These are phyloP conservation scores for Aythya fuligula DNA, from an alignment of 2,797 vertebrate genomes.

Conservation along the genomic window DNA sequence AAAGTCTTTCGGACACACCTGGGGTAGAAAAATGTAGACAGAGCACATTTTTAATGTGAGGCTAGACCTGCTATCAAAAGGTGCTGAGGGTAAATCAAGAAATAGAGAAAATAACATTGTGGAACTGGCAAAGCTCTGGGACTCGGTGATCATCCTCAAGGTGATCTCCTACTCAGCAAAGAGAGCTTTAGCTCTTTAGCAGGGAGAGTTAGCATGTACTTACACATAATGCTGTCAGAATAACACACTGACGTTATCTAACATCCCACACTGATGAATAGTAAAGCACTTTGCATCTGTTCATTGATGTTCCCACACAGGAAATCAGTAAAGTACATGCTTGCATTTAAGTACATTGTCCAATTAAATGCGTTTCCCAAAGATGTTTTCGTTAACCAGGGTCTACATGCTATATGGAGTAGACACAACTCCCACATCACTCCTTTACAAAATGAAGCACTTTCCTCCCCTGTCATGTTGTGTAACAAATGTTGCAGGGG, in stretches of 20 bases:
- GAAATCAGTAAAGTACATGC: neutral
- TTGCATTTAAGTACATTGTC: neutral
- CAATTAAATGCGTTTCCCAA: neutral
- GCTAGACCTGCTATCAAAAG: neutral
- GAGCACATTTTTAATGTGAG: neutral
- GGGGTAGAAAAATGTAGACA: neutral
- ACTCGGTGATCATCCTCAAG: neutral
- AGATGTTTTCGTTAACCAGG: neutral
- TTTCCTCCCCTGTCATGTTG: neutral
- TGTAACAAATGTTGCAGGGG: neutral
- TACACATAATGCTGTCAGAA: neutral
- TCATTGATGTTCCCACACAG: neutral
- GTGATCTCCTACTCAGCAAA: neutral
- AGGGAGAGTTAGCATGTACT: neutral
- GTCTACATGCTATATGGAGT: neutral
- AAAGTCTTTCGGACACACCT: neutral
- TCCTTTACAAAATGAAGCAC: neutral
- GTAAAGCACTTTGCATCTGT: neutral
- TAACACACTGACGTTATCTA: neutral
- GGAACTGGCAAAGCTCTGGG: neutral
- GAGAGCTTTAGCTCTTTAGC: neutral
- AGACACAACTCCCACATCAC: neutral
- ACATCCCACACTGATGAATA: neutral
- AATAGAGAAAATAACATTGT: neutral
- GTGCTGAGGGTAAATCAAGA: constrained; percentile 2